These are phyloP conservation scores for Chaetodon trifascialis DNA, from an alignment of 2,113 vertebrate genomes.

Conservation along the genomic window DNA sequence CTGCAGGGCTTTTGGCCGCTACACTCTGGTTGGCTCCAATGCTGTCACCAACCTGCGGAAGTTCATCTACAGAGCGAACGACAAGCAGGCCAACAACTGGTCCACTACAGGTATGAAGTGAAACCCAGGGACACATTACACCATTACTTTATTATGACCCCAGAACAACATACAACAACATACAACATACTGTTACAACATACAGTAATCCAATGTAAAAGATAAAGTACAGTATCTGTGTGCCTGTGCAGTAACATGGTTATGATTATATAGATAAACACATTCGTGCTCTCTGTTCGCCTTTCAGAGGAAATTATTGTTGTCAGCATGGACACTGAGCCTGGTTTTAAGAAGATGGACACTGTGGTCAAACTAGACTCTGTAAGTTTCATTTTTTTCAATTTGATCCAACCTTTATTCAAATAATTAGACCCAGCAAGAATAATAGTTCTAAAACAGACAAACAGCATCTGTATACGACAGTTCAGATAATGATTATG, in stretches of 20 bases:
- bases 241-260: not conserved
- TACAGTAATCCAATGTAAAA: not conserved
- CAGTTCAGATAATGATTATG: not conserved
- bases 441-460: not conserved
- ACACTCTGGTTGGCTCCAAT: slow-evolving; percentile 94
- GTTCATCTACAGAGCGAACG: slow-evolving; percentile 91
- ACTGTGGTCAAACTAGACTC: slow-evolving; percentile 96
- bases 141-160: too few species aligned
- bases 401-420: not conserved
- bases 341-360: slow-evolving; percentile 92
- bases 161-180: too few species aligned
- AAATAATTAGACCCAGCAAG: not conserved
- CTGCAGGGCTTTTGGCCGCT: slow-evolving; percentile 96
- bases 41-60: slow-evolving; percentile 91
- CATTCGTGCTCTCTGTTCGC: not conserved
- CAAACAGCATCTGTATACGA: too few species aligned
- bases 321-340: slow-evolving; percentile 90
- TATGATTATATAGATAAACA: not conserved
- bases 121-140: not conserved
- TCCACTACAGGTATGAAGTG: slow-evolving; percentile 82
- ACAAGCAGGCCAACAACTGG: slow-evolving; percentile 87
- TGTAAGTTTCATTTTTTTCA: slow-evolving; percentile 82
- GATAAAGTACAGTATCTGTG: not conserved
- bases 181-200: too few species aligned
- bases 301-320: slow-evolving; percentile 82